Evolutionary conservation across 2,113 vertebrate genomes (phyloP), one percentile per base, ranked within the genome.

Genomic region (Alaudala cheleensis): DNA sequence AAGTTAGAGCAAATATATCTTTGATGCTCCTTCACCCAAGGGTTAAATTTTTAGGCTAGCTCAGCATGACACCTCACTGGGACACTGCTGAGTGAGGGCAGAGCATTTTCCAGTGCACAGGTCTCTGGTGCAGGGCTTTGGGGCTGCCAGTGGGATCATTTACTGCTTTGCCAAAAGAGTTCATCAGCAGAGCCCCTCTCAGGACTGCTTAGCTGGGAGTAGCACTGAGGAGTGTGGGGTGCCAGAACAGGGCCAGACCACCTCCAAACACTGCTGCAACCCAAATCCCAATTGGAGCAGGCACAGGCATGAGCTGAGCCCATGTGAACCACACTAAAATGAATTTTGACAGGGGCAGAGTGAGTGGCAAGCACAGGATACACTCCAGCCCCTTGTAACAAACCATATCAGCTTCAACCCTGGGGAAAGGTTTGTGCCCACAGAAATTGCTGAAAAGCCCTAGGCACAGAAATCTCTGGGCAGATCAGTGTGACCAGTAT

Each of bases 251-350:
- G 45, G 33, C 45, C 86, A 62, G 22, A 57, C 7, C n/a, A 37
- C 8, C 23, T 76, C 53, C 61, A 58, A 45, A 66, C 34, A 6
- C 73, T 33, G 50, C 25, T 62, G 15, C 8, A 6, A 37, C 14
- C 51, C 5, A 6, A 73, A 40, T 58, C 17, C 6, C 74, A 71
- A 1, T 0, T 1, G 2, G 28, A 90, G 25, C 28, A 66, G 79
- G 37, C 42, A 74, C 42, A 66, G 51, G 39, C 47, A 74, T 0
- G 3, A 92, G 54, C 34, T 39, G 33, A 74, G 51, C 23, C 18
- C 33, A 7, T 4, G 8, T 10, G 45, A 54, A 58, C 10, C 10
- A 62, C 69, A 69, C 0, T 0, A 37, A 51, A 70, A 50, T 13
- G 10, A 76, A 17, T 71, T 79, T 39, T 85, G 47, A 29, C 19